A percentile compares a stretch with the other conserved stretches of the same genome.
Evolutionary conservation across 2,797 vertebrate species (phyloP).

Genomic region (Myripristis murdjan): DNA sequence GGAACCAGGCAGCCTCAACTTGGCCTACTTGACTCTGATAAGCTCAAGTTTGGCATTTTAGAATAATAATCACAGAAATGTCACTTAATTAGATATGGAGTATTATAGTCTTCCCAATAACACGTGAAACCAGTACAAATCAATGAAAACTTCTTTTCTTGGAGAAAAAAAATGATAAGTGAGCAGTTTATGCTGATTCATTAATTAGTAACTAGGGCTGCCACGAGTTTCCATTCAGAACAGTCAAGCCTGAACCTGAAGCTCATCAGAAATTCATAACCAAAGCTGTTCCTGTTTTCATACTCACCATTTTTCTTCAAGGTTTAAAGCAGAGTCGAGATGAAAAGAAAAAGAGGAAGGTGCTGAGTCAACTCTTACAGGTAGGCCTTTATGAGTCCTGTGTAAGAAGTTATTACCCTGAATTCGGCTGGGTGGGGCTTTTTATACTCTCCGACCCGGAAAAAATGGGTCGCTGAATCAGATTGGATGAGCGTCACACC

Average conservation of each 20-base stretch:
- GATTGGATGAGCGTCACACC: background rate
- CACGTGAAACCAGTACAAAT: too few relatives aligned
- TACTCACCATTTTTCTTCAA: slow-evolving; percentile 45
- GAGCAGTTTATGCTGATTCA: background rate
- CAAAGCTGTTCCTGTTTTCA: background rate
- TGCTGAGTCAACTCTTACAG: slow-evolving; percentile 41
- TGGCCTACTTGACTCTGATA: background rate
- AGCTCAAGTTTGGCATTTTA: background rate
- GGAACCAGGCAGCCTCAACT: slow-evolving; percentile 1
- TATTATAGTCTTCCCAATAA: too few relatives aligned
- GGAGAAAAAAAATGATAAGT: background rate
- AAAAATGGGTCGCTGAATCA: background rate
- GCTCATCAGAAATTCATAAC: background rate
- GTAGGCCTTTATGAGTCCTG: slow-evolving; percentile 38
- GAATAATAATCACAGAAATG: too few relatives aligned
- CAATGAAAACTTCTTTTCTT: background rate
- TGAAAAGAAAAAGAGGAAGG: background rate
- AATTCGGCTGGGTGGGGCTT: background rate
- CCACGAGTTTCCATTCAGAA: background rate
- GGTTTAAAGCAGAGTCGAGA: fast-evolving
- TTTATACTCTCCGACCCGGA: slow-evolving; percentile 30
- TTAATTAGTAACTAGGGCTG: background rate
- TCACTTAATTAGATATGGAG: too few relatives aligned
- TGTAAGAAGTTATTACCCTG: slow-evolving; percentile 37
- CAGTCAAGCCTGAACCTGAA: background rate